Evolutionary conservation across 2,113 vertebrate species (phyloP), one percentile per base, ranked within the genome.

Genomic region (Macquaria ambigua): DNA sequence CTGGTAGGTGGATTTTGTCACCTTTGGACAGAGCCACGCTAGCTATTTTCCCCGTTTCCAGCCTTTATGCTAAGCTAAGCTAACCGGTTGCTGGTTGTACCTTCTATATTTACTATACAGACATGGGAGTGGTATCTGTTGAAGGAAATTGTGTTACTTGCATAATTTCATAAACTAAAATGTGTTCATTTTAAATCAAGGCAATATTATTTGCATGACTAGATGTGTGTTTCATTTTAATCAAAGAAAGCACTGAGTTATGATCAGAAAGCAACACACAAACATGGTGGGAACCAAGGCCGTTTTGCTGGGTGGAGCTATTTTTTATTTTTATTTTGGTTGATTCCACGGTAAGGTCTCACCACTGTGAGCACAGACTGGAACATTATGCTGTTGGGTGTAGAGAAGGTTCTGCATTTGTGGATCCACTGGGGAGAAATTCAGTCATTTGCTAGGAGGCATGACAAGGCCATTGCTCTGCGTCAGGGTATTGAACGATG

Each of bases 391-490:
- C 81, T 55, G 66, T 21, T 37, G 43, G 46, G 52, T 64, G 58
- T 34, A 46, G 72, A 74, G 37, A 66, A 66, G 23, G 59, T 71
- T 87, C 77, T 79, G 79, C 68, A 79, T 82, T 86, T 80, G 89
- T 52, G 83, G 69, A 86, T 79, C 84, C 85, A 82, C 48, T 43
- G 63, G 85, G 89, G 73, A 77, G 71, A 61, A 76, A 82, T 91
- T 78, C 87, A 89, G 86, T 85, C 81, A 86, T 92, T 93, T 82
- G 84, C 90, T 76, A 23, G 87, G 8, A 92, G 82, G 64, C 77
- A 77, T 84, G 88, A 90, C 92, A 88, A 83, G 92, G 81, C 91
- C 87, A 88, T 90, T 81, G 87, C 93, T 92, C 92, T 83, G 85
- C 61, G 82, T 90, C 88, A n/a, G 82, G 67, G 83, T 84, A 83